Percentiles rank a stretch among this genome's conserved stretches.
phyloP scores from a whole-genome alignment of 2,888 invertebrate genomes.

The Hylaea fasciaria region DNA sequence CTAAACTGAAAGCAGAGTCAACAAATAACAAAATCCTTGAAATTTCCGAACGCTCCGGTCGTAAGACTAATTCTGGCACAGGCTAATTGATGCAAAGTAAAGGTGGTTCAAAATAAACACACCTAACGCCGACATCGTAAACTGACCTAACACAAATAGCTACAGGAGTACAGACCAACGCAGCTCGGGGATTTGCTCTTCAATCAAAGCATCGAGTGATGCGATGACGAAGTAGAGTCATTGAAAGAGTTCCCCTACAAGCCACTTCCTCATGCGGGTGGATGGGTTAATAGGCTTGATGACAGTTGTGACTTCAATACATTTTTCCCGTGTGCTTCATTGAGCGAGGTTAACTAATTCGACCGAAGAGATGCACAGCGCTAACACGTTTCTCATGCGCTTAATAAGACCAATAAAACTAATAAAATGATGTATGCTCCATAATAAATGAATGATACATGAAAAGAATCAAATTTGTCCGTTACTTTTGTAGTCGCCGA shows the following conservation, averaged over 20 bases:
- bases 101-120: conserved; percentile 51
- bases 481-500: conserved; percentile 33
- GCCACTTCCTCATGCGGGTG: conserved; percentile 81
- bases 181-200: conserved; percentile 43
- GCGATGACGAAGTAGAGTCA: conserved; percentile 59
- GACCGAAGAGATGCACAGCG: conserved; percentile 69
- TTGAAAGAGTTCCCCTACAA: conserved; percentile 67
- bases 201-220: conserved; percentile 46
- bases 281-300: conserved; percentile 73
- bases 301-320: conserved; percentile 74
- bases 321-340: conserved; percentile 77
- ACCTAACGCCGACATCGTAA: conserved; percentile 39
- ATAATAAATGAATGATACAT: conserved; percentile 42
- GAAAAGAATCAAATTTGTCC: conserved; percentile 23
- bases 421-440: conserved; percentile 57
- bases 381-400: conserved; percentile 56
- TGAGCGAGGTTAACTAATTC: conserved; percentile 76
- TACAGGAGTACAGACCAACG: conserved; percentile 48
- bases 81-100: conserved; percentile 27
- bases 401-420: conserved; percentile 76
- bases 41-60: conserved; percentile 6
- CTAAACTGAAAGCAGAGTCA: conserved; percentile 10
- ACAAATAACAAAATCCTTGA: conserved; percentile 1
- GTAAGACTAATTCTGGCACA: conserved; percentile 1
- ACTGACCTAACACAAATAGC: conserved; percentile 52